Conservation (phyloP, 2,797 vertebrate species). For the Lepus oiostolus region DNA sequence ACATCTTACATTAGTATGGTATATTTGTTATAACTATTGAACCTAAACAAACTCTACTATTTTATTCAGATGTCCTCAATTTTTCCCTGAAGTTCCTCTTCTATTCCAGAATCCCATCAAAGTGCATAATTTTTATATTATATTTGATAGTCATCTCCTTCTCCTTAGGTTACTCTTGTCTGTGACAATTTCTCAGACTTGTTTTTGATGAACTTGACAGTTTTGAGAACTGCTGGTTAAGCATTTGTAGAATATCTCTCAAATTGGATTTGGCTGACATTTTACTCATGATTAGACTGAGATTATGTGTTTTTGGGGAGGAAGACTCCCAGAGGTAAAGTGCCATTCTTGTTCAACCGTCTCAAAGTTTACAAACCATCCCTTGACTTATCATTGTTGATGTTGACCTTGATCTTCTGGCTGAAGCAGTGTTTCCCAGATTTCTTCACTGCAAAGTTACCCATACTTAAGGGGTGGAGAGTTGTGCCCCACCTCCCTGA, state of each 20-base stretch:
- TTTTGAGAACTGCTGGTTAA: not conserved
- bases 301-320: not conserved
- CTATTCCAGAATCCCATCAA: not conserved
- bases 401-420: not conserved
- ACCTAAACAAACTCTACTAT: no score
- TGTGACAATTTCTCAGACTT: not conserved
- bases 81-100: not conserved
- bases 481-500: not conserved
- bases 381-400: not conserved
- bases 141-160: not conserved
- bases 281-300: slow-evolving; percentile 19
- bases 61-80: not conserved
- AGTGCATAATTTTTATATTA: not conserved
- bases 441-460: not conserved
- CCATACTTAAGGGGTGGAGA: not conserved
- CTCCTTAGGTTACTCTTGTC: not conserved
- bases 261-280: not conserved
- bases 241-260: not conserved
- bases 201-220: not conserved
- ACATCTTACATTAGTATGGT: not conserved
- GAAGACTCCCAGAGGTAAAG: not conserved
- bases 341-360: not conserved
- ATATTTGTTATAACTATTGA: not conserved
- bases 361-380: not conserved
- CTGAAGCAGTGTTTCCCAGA: not conserved